Evolutionary conservation across 2,888 invertebrate species (phyloP), one percentile per base, ranked within the genome.

Genomic region (Ferrisia virgata): DNA sequence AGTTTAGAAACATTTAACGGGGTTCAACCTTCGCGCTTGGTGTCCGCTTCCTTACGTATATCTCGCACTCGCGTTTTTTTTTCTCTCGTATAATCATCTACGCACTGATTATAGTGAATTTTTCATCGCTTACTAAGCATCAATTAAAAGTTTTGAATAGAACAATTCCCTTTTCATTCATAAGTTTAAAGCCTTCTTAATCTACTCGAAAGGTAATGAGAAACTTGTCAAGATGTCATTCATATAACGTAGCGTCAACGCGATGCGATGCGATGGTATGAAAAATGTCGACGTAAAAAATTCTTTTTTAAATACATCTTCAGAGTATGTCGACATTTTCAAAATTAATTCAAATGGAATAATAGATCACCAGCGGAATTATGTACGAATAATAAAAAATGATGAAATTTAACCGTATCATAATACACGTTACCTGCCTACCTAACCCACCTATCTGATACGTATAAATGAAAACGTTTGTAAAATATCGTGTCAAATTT

Each of bases 71-170:
- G n/a, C 43, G 40, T 11, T 11, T 13, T 15, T n/a, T 64, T 28
- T 64, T 64, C 3, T 6, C 64, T 64, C 28, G 28, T 15, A 15
- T 64, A 64, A 64, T 64, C 9, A 64, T 64, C 13, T 13, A 28
- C 64, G 64, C 64, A 31, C 64, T 13, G 64, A 64, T 64, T 64
- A 6, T 64, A 11, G 13, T 64, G 13, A 64, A 64, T 64, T 64
- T 64, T 64, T 64, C 25, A 64, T 28, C 64, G 28, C 15, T 64
- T 28, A 31, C 64, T 53, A 53, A 64, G 64, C 64, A 64, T 64
- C 64, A 64, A 64, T 64, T 64, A 64, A 64, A 64, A 64, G 28
- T 64, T 64, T 64, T 64, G 64, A 64, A 64, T 64, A 31, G 64
- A 31, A 31, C 28, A 64, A 64, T 64, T 64, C 64, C 28, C 28